A percentile compares a stretch with the other conserved stretches of the same genome.
phyloP scores from a whole-genome alignment of 2,888 invertebrate species.

The Hedychridium roseum region DNA sequence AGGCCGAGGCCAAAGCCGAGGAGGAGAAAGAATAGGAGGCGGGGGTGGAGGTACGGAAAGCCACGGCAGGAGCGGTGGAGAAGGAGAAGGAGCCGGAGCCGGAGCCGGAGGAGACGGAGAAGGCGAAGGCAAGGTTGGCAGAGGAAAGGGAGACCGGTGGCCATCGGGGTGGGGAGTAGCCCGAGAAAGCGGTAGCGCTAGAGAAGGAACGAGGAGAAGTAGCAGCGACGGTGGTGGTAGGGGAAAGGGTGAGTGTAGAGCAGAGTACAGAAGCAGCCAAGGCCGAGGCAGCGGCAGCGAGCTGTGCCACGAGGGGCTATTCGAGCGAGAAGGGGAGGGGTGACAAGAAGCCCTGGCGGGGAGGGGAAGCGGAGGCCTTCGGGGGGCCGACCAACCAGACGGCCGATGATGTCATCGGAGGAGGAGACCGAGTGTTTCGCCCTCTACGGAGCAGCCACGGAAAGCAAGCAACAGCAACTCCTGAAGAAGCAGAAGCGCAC shows the following conservation, averaged over 20 bases:
- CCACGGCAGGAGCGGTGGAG: slow-evolving; percentile 63
- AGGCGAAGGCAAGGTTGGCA: slow-evolving; percentile 53
- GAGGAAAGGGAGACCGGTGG: slow-evolving; percentile 60
- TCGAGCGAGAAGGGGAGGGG: slow-evolving; percentile 72
- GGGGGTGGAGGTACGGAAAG: neutral
- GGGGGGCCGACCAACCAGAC: slow-evolving; percentile 73
- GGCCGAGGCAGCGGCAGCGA: slow-evolving; percentile 65
- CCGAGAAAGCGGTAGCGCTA: slow-evolving; percentile 48
- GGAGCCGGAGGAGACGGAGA: slow-evolving; percentile 61
- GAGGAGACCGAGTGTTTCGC: slow-evolving; percentile 94
- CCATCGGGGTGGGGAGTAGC: slow-evolving; percentile 67
- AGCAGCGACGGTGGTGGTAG: slow-evolving; percentile 39
- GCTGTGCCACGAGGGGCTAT: slow-evolving; percentile 74
- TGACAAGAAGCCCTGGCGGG: slow-evolving; percentile 68
- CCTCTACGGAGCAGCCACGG: slow-evolving; percentile 82
- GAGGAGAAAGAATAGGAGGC: slow-evolving; percentile 14
- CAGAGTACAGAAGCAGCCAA: slow-evolving; percentile 41
- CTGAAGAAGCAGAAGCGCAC: slow-evolving; percentile 93
- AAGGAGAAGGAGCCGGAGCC: slow-evolving; percentile 66
- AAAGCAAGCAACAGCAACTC: slow-evolving; percentile 71
- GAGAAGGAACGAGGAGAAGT: slow-evolving; percentile 40
- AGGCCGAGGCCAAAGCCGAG: slow-evolving; percentile 31
- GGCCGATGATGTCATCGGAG: slow-evolving; percentile 96
- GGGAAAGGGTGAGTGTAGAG: slow-evolving; percentile 41
- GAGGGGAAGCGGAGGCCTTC: slow-evolving; percentile 81